Evolutionary conservation across 2,113 vertebrate genomes (phyloP), one percentile per base, ranked within the genome.

Genomic region (Tetraodon nigroviridis): DNA sequence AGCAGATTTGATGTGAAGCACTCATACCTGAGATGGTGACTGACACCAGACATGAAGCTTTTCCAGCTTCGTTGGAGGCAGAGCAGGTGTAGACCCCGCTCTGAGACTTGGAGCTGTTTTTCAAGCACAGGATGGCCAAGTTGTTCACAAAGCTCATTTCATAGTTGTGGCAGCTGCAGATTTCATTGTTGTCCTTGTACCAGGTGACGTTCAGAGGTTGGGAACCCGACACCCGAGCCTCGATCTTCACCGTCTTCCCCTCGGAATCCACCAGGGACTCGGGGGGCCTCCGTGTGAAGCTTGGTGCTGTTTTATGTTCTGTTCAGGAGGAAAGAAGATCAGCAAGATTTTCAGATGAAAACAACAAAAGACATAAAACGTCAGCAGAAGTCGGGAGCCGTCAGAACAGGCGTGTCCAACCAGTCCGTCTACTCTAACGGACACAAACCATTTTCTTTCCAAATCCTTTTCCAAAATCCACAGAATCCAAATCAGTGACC

Each of bases 261-360:
- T 88, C 91, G 20, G 88, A 90, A 69, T 96, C 94, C 84, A 91
- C 88, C 61, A 96, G 83, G 16, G 88, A 91, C 87, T 96, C 93
- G 2, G 93, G 90, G 1, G 93, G 90, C 71, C 89, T 96, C 89
- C 92, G 97, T 50, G 93, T 96, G 88, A 99, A 98, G 75, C 75
- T 90, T 55, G 96, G 96, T 74, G 95, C 92, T 46, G 83, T 91
- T 84, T 93, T 94, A 27, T 88, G 84, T 69, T 97, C 96, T 99
- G 90, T 67, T 68, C 11, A n/a, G n/a, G 62, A 54, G 55, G 32
- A 40, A 24, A 71, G n/a, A 80, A 54, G 69, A 12, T 37, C 32
- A 37, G 32, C 1, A 37, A 37, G 8, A 12, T 8, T 37, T 37
- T 37, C 12, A 37, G 32, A 37, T 19, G 17, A 63, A 75, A 17